These are phyloP conservation scores for Myotis davidii DNA, from an alignment of 2,113 vertebrate species.

Conservation along the genomic window DNA sequence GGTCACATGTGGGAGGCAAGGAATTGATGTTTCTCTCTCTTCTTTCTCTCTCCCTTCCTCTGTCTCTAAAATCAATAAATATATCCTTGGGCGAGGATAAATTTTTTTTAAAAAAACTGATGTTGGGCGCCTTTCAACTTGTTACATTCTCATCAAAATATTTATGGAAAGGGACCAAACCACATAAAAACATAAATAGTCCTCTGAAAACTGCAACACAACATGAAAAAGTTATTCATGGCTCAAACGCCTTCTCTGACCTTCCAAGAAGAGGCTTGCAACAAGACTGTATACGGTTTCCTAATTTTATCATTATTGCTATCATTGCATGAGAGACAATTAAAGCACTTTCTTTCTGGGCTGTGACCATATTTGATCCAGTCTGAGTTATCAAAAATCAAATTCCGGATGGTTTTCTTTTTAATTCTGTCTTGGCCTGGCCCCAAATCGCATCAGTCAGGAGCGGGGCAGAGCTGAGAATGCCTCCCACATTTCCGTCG, in stretches of 20 bases:
- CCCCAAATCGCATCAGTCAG: background rate
- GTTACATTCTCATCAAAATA: slow-evolving; percentile 25
- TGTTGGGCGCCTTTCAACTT: background rate
- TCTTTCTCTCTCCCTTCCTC: background rate
- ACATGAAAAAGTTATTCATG: background rate
- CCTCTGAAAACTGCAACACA: background rate
- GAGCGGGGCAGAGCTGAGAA: slow-evolving; percentile 32
- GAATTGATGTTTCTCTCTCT: background rate
- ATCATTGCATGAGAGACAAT: background rate
- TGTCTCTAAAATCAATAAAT: background rate
- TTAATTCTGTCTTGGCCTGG: slow-evolving; percentile 39
- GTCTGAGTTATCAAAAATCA: slow-evolving; percentile 60
- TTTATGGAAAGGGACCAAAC: slow-evolving; percentile 49
- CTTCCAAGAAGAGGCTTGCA: slow-evolving; percentile 52
- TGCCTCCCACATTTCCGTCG: background rate
- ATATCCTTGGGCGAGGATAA: background rate
- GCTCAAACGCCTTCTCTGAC: slow-evolving; percentile 27
- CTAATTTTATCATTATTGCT: slow-evolving; percentile 36
- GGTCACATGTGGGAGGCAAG: background rate
- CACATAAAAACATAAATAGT: slow-evolving; percentile 43
- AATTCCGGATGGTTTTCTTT: slow-evolving; percentile 56
- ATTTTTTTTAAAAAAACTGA: background rate
- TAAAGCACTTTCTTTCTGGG: slow-evolving; percentile 47
- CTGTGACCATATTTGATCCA: slow-evolving; percentile 12
- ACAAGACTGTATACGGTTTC: background rate